Evolutionary conservation across 1,140 invertebrate genomes (phyloP), one percentile per base, ranked within the genome.

Genomic region (Drosophila punjabiensis): DNA sequence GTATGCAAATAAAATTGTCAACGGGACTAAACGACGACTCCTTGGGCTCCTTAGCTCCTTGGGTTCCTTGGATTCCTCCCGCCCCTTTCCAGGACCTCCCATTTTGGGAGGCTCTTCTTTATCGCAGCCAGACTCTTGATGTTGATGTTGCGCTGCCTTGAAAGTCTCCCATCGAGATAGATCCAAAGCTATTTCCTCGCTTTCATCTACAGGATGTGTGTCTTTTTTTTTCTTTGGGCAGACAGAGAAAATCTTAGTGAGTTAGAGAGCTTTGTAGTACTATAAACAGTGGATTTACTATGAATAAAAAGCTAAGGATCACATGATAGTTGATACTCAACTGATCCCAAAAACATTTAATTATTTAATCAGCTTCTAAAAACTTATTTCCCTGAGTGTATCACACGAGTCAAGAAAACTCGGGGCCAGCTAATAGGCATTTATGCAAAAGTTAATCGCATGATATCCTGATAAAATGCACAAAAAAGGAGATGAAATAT

Each of bases 1-100:
- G 78, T 70, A 81, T 81, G 79, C 78, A 81, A 81, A 81, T 81
- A 81, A 81, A 81, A 81, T 81, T 81, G 78, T 81, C 79, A 81
- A 81, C 78, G 70, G 53, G 55, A 28, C 76, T 71, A 48, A 63
- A 47, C 66, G 67, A 52, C 48, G 18, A 30, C 43, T 59, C 37
- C 50, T 60, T 37, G 39, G 32, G 43, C 13, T 53, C 50, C 41
- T 43, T 48, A 7, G 43, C 9, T n/a, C n/a, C 16, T 24, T 24
- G 3, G 1, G 24, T 24, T 24, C n/a, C n/a, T n/a, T n/a, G n/a
- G n/a, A 24, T 33, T n/a, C 9, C 32, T 18, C 16, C 13, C 35
- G 16, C 13, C 35, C 35, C 28, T 8, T 16, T 20, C 18, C 45
- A 9, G 6, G 48, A 30, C 11, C n/a, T 18, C 50, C 11, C 11